These are phyloP conservation scores for Enteromius viviparus DNA, from an alignment of 2,797 vertebrate genomes.

Conservation along the genomic window DNA sequence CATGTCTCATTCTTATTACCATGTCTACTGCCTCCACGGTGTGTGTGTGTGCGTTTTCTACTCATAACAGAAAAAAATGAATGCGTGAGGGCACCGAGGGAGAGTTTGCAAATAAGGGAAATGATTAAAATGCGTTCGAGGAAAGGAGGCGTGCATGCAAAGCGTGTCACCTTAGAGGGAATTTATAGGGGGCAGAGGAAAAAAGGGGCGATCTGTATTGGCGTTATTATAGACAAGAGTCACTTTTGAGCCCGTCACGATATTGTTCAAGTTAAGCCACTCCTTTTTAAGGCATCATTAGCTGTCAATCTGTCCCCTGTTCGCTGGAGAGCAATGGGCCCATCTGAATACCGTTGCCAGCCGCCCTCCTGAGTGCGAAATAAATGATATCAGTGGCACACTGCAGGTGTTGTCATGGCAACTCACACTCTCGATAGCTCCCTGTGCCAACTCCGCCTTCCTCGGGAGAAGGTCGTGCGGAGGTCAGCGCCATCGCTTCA, in stretches of 20 bases:
- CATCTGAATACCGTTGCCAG: slow-evolving; percentile 79
- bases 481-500: slow-evolving; percentile 84
- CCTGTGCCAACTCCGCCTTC: slow-evolving; percentile 71
- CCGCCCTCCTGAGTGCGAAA: slow-evolving; percentile 83
- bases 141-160: slow-evolving; percentile 20
- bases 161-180: background rate
- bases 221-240: slow-evolving; percentile 45
- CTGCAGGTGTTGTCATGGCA: slow-evolving; percentile 93
- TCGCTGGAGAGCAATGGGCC: slow-evolving; percentile 76
- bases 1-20: slow-evolving; percentile 85
- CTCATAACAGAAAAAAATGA: slow-evolving; percentile 37
- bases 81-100: slow-evolving; percentile 38
- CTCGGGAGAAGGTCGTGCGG: slow-evolving; percentile 85
- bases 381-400: slow-evolving; percentile 91
- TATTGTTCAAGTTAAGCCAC: slow-evolving; percentile 65
- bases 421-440: slow-evolving; percentile 69
- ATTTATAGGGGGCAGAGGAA: slow-evolving; percentile 8
- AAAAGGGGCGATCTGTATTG: slow-evolving; percentile 32
- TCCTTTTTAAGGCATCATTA: slow-evolving; percentile 69
- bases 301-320: slow-evolving; percentile 76
- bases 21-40: slow-evolving; percentile 71
- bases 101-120: slow-evolving; percentile 47
- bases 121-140: slow-evolving; percentile 53
- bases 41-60: slow-evolving; percentile 66
- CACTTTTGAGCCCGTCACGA: slow-evolving; percentile 52